Conservation (phyloP, 2,888 invertebrate species). For the Drosophila multiciliata region DNA sequence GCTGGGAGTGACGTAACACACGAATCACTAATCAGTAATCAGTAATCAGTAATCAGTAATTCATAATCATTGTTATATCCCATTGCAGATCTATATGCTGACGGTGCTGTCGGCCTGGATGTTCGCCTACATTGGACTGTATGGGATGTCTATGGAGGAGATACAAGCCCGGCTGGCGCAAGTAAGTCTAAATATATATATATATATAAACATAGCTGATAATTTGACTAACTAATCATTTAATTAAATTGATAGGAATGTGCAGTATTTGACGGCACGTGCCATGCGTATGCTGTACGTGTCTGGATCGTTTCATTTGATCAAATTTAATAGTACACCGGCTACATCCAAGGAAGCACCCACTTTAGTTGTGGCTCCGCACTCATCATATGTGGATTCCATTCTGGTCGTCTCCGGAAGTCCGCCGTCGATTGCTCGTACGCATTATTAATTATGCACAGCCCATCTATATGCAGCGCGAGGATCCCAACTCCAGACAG, state of each 20-base stretch:
- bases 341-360: constrained; percentile 90
- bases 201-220: not conserved
- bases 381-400: constrained; percentile 96
- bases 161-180: constrained; percentile 94
- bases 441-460: constrained; percentile 97
- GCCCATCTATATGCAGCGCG: constrained; percentile 96
- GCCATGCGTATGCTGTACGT: constrained; percentile 92
- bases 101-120: constrained; percentile 94
- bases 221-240: not conserved
- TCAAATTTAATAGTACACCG: constrained; percentile 90
- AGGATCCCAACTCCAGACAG: constrained; percentile 96
- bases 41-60: not conserved
- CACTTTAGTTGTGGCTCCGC: constrained; percentile 94
- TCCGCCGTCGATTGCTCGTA: constrained; percentile 95
- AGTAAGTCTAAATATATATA: constrained; percentile 86
- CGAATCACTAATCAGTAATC: not conserved
- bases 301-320: constrained; percentile 92
- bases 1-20: not conserved
- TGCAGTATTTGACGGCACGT: constrained; percentile 88
- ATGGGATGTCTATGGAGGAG: constrained; percentile 92
- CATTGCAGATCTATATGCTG: constrained; percentile 93
- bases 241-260: constrained; percentile 85
- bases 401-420: constrained; percentile 92
- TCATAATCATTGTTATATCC: constrained; percentile 60
- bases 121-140: constrained; percentile 92